Evolutionary conservation across 2,113 vertebrate species (phyloP), one percentile per base, ranked within the genome.

Genomic region (Macquaria ambigua): DNA sequence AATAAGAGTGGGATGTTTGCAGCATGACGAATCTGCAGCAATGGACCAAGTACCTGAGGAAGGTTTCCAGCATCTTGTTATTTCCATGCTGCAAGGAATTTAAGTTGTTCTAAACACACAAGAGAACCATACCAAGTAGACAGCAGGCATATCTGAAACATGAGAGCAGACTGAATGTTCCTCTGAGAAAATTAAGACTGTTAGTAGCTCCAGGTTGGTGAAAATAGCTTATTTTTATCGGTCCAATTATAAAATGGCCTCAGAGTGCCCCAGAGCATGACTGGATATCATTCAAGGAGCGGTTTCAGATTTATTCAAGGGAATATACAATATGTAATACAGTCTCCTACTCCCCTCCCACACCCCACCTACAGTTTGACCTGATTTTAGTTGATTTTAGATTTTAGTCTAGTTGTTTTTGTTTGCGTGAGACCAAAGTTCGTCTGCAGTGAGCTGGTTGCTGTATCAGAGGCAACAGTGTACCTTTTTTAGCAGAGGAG

Each of bases 351-450:
- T 84, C 41, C 52, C 59, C 66, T 79, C 83, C 87, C 67, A 88
- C 89, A 61, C 11, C 31, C 67, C 50, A 73, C 82, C 81, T 67
- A 84, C 81, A 86, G 88, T 85, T 74, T 89, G 85, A 87, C 89
- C 87, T 64, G 63, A 81, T 81, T 93, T 79, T 70, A 46, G 41
- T 46, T 67, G 34, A 43, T 50, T 77, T 56, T 41, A 41, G 18
- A 31, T 78, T 43, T 21, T 71, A 73, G 72, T 85, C 67, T 58
- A 15, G 25, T 61, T 86, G 48, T 77, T 81, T 83, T 50, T 80
- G 52, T 79, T 78, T 72, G 46, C 37, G 16, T 81, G 70, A 75
- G 74, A 72, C 59, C 28, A 31, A 66, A 75, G 52, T 41, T 79
- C 69, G 37, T 83, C 64, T 74, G 52, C 67, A 43, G n/a, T 66